Evolutionary conservation across 1,140 invertebrate species (phyloP).

Genomic region (Cylas formicarius): DNA sequence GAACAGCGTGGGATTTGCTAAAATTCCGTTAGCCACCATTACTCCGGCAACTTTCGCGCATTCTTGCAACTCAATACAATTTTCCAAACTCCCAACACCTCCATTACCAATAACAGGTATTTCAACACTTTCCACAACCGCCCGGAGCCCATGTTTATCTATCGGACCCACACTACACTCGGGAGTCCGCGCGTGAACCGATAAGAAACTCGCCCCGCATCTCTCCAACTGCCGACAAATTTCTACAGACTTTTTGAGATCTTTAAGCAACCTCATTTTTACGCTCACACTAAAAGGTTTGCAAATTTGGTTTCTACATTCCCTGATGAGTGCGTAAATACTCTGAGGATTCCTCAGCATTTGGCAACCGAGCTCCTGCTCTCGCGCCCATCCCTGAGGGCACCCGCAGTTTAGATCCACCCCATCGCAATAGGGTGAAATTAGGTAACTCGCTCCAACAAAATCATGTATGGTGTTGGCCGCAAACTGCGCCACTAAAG

Average conservation of each 20-base stretch:
- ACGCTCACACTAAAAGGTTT: slow-evolving; percentile 80
- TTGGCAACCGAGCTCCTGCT: slow-evolving; percentile 82
- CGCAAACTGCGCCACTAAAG: slow-evolving; percentile 91
- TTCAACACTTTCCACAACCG: slow-evolving; percentile 62
- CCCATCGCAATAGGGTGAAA: slow-evolving; percentile 81
- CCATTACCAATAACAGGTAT: slow-evolving; percentile 91
- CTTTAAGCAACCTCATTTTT: slow-evolving; percentile 76
- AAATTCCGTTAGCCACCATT: slow-evolving; percentile 84
- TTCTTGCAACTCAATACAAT: slow-evolving; percentile 59
- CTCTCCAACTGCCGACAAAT: slow-evolving; percentile 74
- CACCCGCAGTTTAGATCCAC: slow-evolving; percentile 96
- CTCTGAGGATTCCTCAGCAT: slow-evolving; percentile 77
- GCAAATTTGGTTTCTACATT: slow-evolving; percentile 64
- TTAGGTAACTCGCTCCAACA: slow-evolving; percentile 72
- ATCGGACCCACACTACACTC: slow-evolving; percentile 70
- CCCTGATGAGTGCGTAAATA: slow-evolving; percentile 71
- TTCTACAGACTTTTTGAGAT: slow-evolving; percentile 54
- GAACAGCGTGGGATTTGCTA: slow-evolving; percentile 88
- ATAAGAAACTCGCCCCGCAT: slow-evolving; percentile 79
- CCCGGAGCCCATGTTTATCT: slow-evolving; percentile 62
- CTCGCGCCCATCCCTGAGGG: slow-evolving; percentile 90
- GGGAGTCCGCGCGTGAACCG: slow-evolving; percentile 85
- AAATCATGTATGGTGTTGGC: slow-evolving; percentile 80
- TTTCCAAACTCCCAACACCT: slow-evolving; percentile 66
- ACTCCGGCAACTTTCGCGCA: slow-evolving; percentile 68